Conservation (phyloP, 2,888 invertebrate genomes). For the Diabrotica balteata region DNA sequence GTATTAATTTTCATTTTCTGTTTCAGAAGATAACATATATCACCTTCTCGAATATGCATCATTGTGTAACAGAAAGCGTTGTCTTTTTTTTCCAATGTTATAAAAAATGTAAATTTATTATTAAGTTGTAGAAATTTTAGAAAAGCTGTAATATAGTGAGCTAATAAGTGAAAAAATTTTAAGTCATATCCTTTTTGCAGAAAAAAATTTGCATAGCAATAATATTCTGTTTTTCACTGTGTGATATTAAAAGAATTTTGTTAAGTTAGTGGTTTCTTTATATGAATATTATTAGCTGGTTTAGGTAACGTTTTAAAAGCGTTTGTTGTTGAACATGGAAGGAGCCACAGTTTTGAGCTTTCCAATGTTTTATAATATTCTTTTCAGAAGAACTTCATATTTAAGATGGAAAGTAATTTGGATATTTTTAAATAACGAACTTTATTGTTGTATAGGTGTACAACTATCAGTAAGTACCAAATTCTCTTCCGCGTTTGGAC, state of each 20-base stretch:
- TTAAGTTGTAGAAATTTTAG: conserved; percentile 39
- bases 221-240: conserved; percentile 53
- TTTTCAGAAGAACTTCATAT: too few relatives aligned
- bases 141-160: conserved; percentile 34
- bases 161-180: conserved; percentile 36
- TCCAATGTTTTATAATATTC: too few relatives aligned
- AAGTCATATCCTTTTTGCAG: conserved; percentile 39
- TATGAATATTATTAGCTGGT: conserved; percentile 42
- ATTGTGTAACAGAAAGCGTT: conserved; percentile 14
- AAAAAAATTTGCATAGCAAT: conserved; percentile 63
- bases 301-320: conserved; percentile 1
- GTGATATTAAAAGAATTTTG: conserved; percentile 46
- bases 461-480: too few relatives aligned
- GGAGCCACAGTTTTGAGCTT: too few relatives aligned
- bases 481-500: too few relatives aligned
- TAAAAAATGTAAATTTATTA: conserved; percentile 31
- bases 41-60: conserved; percentile 26
- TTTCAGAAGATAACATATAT: conserved; percentile 32
- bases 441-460: too few relatives aligned
- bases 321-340: too few relatives aligned
- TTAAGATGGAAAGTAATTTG: too few relatives aligned
- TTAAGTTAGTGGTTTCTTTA: conserved; percentile 34
- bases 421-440: too few relatives aligned
- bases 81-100: conserved; percentile 23
- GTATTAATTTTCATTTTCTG: conserved; percentile 1